phyloP scores from a whole-genome alignment of 2,888 invertebrate species.

The Oscheius sp. region DNA sequence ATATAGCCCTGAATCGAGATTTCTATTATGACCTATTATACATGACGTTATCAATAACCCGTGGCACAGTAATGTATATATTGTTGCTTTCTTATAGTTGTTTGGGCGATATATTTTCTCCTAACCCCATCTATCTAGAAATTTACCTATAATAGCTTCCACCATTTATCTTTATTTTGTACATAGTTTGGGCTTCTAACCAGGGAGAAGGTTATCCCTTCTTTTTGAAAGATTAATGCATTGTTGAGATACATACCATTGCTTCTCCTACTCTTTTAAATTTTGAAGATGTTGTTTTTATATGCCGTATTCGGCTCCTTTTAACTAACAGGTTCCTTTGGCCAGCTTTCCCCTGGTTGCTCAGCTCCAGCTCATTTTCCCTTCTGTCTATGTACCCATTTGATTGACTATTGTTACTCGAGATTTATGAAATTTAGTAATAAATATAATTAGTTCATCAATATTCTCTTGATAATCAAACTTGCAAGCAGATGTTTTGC shows the following conservation, averaged over 20 bases:
- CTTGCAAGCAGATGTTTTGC: too few species aligned
- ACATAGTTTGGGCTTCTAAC: conserved; percentile 15
- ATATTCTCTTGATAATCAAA: not conserved
- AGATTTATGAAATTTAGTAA: conserved; percentile 3
- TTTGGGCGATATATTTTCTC: too few species aligned
- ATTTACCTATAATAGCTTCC: conserved; percentile 1
- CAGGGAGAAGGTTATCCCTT: not conserved
- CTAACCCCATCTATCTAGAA: too few species aligned
- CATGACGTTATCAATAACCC: conserved; percentile 7
- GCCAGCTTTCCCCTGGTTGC: conserved; percentile 17
- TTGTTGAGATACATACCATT: not conserved
- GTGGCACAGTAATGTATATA: conserved; percentile 5
- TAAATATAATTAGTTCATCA: not conserved
- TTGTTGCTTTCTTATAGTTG: not conserved
- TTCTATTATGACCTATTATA: conserved; percentile 26
- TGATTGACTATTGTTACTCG: not conserved
- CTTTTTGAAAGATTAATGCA: not conserved
- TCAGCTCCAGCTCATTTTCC: conserved; percentile 22
- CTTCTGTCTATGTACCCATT: not conserved
- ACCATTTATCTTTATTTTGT: conserved; percentile 6
- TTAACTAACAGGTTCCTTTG: not conserved
- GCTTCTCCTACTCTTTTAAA: too few species aligned
- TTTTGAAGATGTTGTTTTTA: too few species aligned
- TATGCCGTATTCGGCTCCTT: too few species aligned
- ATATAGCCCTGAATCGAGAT: conserved; percentile 8